Evolutionary conservation across 2,888 invertebrate genomes (phyloP).

Genomic region (Eupithecia insigniata): DNA sequence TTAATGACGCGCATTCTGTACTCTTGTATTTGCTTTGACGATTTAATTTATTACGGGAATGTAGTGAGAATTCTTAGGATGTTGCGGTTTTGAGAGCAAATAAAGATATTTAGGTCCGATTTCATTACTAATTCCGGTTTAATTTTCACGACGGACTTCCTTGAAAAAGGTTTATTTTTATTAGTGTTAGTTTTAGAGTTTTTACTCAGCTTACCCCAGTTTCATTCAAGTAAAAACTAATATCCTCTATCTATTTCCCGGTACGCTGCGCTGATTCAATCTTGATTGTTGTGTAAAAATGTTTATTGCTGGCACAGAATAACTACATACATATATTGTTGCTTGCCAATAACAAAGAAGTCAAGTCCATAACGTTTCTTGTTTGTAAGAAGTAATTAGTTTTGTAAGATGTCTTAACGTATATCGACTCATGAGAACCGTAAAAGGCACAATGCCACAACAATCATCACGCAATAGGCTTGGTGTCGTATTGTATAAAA

Average conservation of each 20-base stretch:
- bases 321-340: too few relatives aligned
- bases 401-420: too few relatives aligned
- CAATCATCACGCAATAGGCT: neutral
- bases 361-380: too few relatives aligned
- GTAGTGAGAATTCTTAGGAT: constrained; percentile 12
- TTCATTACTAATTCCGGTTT: neutral
- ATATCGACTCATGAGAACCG: too few relatives aligned
- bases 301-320: too few relatives aligned
- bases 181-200: neutral
- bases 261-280: too few relatives aligned
- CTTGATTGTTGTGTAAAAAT: too few relatives aligned
- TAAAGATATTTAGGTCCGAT: neutral
- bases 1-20: constrained; percentile 28
- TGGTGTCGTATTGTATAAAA: too few relatives aligned
- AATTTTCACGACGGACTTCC: neutral
- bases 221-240: neutral
- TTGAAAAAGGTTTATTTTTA: too few relatives aligned
- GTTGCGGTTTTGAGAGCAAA: neutral
- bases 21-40: constrained; percentile 11
- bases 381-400: too few relatives aligned
- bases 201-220: neutral
- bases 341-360: too few relatives aligned
- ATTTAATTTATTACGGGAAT: constrained; percentile 33
- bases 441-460: neutral
- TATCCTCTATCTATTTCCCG: too few relatives aligned